Conservation (phyloP, 2,888 invertebrate genomes). For the Hypena proboscidalis region DNA sequence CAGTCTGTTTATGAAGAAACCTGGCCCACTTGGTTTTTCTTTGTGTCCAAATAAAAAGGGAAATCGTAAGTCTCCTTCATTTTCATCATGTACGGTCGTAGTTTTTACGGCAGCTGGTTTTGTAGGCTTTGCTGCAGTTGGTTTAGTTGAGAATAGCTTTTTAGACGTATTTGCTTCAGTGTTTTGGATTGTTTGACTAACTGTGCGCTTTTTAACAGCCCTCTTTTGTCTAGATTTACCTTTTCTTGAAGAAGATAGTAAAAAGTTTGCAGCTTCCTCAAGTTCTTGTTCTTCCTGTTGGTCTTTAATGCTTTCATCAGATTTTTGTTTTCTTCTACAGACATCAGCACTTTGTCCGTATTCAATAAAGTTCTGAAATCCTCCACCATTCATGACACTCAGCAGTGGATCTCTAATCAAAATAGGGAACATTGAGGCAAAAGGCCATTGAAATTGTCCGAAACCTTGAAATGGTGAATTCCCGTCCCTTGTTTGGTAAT, state of each 20-base stretch:
- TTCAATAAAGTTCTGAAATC: constrained; percentile 83
- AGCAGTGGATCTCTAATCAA: constrained; percentile 85
- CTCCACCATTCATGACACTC: constrained; percentile 77
- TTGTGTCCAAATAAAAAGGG: constrained; percentile 65
- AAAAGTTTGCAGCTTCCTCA: constrained; percentile 16
- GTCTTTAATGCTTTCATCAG: constrained; percentile 31
- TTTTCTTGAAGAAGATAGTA: constrained; percentile 24
- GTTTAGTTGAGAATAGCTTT: constrained; percentile 56
- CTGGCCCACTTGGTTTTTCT: constrained; percentile 78
- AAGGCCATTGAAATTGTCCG: constrained; percentile 77
- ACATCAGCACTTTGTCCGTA: constrained; percentile 85
- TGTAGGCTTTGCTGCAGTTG: constrained; percentile 52
- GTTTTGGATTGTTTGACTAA: constrained; percentile 51
- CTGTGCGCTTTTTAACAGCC: constrained; percentile 66
- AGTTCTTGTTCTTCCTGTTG: constrained; percentile 12
- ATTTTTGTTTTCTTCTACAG: constrained; percentile 72
- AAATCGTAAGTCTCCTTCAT: constrained; percentile 59
- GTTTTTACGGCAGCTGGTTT: constrained; percentile 52
- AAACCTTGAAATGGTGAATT: constrained; percentile 23
- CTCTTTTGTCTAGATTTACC: constrained; percentile 56
- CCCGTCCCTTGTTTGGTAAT: constrained; percentile 59
- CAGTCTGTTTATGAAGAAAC: constrained; percentile 88
- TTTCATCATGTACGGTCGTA: constrained; percentile 49
- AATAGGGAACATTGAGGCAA: constrained; percentile 83
- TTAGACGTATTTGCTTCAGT: constrained; percentile 53